These are phyloP conservation scores for Sander lucioperca DNA, from an alignment of 2,113 vertebrate species.

Conservation along the genomic window DNA sequence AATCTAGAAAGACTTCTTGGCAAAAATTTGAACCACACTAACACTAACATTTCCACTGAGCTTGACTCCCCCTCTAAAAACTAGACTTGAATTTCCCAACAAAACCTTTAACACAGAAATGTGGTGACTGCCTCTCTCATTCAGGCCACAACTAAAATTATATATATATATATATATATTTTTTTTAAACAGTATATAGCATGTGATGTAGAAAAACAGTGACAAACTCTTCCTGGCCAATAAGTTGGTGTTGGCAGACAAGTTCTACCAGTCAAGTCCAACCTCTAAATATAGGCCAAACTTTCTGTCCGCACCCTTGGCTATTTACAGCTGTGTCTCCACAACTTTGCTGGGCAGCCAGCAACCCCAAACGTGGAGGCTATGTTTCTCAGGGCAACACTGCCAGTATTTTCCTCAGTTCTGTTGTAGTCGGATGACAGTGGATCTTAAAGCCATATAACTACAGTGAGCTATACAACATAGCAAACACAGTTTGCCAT, in stretches of 20 bases:
- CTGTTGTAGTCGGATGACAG: slow-evolving; percentile 1
- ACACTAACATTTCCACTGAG: not conserved
- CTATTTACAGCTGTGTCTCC: slow-evolving; percentile 79
- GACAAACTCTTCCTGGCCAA: slow-evolving; percentile 33
- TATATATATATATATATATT: not conserved
- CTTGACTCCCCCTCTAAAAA: not conserved
- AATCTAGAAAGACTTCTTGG: not conserved
- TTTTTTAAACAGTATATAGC: not conserved
- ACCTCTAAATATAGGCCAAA: slow-evolving; percentile 78
- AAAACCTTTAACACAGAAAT: slow-evolving; percentile 31
- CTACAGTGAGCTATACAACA: not conserved
- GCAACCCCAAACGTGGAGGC: slow-evolving; percentile 51
- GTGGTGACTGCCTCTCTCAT: not conserved
- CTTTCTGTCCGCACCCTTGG: slow-evolving; percentile 70
- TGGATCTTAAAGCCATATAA: not conserved
- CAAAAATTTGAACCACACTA: not conserved
- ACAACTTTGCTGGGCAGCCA: slow-evolving; percentile 50
- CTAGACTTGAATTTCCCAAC: slow-evolving; percentile 10
- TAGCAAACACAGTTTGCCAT: not conserved
- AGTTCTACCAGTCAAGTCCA: slow-evolving; percentile 55
- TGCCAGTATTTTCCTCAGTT: slow-evolving; percentile 18
- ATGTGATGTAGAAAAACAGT: not conserved
- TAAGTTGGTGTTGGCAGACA: slow-evolving; percentile 39
- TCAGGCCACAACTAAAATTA: not conserved
- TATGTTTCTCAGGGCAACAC: slow-evolving; percentile 36